These are phyloP conservation scores for Pygoscelis adeliae DNA, from an alignment of 2,113 vertebrate species.

Conservation along the genomic window DNA sequence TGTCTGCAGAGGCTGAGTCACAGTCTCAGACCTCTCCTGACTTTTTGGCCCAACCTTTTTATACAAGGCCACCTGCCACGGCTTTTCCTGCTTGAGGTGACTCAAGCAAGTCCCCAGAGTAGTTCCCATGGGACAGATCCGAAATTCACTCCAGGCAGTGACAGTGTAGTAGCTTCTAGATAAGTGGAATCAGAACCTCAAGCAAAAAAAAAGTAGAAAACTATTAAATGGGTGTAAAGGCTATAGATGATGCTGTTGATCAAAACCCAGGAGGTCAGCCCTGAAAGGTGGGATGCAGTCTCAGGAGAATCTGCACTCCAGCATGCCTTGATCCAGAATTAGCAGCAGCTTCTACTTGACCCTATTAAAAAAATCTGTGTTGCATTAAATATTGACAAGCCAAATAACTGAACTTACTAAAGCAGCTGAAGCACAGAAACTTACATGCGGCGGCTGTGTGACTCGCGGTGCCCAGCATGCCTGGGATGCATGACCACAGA, in stretches of 20 bases:
- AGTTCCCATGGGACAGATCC: background rate
- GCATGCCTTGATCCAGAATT: background rate
- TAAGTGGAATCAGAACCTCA: background rate
- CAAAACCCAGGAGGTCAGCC: background rate
- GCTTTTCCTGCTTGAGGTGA: background rate
- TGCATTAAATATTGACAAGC: background rate
- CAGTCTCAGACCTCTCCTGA: background rate
- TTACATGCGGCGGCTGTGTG: rapidly evolving
- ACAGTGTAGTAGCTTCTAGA: background rate
- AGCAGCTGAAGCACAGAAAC: background rate
- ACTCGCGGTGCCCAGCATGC: rapidly evolving
- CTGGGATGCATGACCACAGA: rapidly evolving
- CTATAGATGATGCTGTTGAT: background rate
- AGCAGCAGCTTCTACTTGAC: background rate
- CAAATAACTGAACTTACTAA: background rate
- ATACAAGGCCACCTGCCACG: background rate
- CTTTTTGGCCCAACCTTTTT: background rate
- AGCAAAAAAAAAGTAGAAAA: background rate
- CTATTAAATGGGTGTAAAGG: background rate
- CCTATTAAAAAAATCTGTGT: background rate
- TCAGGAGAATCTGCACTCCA: background rate
- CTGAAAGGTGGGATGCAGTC: rapidly evolving
- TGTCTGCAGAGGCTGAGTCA: background rate
- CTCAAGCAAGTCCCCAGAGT: background rate
- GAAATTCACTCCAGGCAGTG: background rate